phyloP scores from a whole-genome alignment of 2,797 vertebrate species.

The Protosalanx chinensis region DNA sequence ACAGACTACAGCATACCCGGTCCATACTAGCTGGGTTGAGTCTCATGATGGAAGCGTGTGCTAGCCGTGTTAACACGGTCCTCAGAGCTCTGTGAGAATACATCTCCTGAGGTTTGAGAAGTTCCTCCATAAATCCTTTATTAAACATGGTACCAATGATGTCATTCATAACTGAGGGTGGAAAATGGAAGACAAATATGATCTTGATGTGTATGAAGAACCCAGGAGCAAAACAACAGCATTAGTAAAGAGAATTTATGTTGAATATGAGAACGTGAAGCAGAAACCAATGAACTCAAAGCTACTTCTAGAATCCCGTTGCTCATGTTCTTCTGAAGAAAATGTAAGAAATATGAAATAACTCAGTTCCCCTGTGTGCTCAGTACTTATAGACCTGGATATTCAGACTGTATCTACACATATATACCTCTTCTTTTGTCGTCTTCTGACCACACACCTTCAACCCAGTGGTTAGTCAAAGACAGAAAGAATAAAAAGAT shows the following conservation, averaged over 20 bases:
- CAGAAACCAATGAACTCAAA: background rate
- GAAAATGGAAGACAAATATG: background rate
- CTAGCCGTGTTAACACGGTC: conserved; percentile 84
- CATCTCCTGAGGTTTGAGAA: conserved; percentile 89
- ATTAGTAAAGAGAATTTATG: background rate
- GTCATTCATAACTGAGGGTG: conserved; percentile 84
- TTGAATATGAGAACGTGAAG: background rate
- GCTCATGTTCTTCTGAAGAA: no score
- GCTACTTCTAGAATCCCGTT: no score
- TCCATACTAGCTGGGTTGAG: conserved; percentile 93
- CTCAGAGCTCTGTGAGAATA: conserved; percentile 88
- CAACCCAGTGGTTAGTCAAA: conserved; percentile 20
- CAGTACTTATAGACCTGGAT: no score
- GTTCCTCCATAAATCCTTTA: conserved; percentile 86
- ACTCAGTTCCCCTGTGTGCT: no score
- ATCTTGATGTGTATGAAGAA: background rate
- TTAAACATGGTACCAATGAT: conserved; percentile 90
- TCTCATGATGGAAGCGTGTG: conserved; percentile 91
- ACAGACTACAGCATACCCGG: conserved; percentile 67
- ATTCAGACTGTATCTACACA: background rate
- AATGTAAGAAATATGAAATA: no score
- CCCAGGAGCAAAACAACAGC: background rate
- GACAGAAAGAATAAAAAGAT: conserved; percentile 10
- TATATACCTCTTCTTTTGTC: conserved; percentile 70
- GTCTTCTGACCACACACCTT: conserved; percentile 68